Evolutionary conservation across 2,888 invertebrate genomes (phyloP).

Genomic region (Deilephila elpenor): DNA sequence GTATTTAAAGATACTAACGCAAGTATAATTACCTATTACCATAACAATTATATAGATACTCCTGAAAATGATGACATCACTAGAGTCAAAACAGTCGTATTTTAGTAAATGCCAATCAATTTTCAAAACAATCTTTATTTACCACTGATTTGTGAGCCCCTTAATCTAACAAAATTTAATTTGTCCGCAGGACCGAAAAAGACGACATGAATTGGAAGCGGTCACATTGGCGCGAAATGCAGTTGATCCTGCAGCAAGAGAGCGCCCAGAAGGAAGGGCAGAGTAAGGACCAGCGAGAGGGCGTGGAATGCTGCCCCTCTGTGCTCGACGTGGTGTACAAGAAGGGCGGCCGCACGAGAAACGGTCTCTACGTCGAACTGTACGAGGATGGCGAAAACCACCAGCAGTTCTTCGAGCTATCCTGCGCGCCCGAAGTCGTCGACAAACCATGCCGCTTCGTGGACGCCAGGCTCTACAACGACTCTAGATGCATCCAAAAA

Average conservation of each 20-base stretch:
- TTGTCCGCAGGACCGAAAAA: constrained; percentile 70
- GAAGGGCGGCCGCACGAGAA: constrained; percentile 89
- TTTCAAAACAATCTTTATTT: too few relatives aligned
- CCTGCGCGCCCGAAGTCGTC: constrained; percentile 88
- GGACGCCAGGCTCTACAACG: constrained; percentile 87
- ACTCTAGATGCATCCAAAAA: constrained; percentile 92
- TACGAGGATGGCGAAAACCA: constrained; percentile 89
- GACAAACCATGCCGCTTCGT: constrained; percentile 90
- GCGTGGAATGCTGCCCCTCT: constrained; percentile 92
- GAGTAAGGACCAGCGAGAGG: constrained; percentile 70
- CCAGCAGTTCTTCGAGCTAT: constrained; percentile 91
- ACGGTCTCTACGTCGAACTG: constrained; percentile 89
- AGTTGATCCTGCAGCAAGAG: constrained; percentile 84
- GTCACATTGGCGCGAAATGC: constrained; percentile 87
- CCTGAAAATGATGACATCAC: too few relatives aligned
- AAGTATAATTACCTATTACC: too few relatives aligned
- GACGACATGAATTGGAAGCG: constrained; percentile 81
- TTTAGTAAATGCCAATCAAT: too few relatives aligned
- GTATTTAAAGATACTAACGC: neutral
- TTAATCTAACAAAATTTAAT: neutral
- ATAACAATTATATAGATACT: too few relatives aligned
- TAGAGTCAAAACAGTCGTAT: too few relatives aligned
- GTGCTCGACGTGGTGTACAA: constrained; percentile 91
- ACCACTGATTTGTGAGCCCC: too few relatives aligned
- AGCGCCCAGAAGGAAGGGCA: constrained; percentile 53